phyloP scores from a whole-genome alignment of 1,140 invertebrate species.

The Lepidotrigona ventralis region DNA sequence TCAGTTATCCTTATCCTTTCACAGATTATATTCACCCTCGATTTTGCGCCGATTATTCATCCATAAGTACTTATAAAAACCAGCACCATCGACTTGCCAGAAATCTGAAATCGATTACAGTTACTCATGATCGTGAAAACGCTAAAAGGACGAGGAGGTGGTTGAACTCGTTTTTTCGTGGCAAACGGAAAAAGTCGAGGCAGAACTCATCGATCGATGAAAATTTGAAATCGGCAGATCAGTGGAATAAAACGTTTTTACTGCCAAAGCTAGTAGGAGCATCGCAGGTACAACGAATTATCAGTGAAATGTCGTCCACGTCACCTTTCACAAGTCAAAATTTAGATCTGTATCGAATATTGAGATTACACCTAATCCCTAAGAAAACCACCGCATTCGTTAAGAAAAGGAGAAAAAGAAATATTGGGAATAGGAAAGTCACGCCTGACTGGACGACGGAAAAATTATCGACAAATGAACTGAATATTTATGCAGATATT shows the following conservation, averaged over 20 bases:
- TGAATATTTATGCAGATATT: background rate
- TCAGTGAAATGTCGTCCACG: no score
- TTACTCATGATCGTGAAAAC: slow-evolving; percentile 5
- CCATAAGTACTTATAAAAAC: background rate
- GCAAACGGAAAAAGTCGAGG: background rate
- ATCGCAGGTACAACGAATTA: background rate
- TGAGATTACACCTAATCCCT: background rate
- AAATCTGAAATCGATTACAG: slow-evolving; percentile 28
- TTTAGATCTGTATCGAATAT: background rate
- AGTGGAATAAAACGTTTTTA: slow-evolving; percentile 22
- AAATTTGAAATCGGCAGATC: no score
- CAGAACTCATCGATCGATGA: background rate
- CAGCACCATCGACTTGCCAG: slow-evolving; percentile 12
- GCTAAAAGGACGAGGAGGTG: background rate
- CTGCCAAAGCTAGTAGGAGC: background rate
- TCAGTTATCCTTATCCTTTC: slow-evolving; percentile 49
- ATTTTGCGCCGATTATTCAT: slow-evolving; percentile 22
- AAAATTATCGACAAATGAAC: rapidly evolving
- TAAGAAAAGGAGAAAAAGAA: slow-evolving; percentile 26
- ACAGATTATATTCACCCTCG: slow-evolving; percentile 28
- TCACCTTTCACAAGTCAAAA: background rate
- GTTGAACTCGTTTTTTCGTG: background rate
- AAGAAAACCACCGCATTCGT: background rate
- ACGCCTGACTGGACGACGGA: rapidly evolving
- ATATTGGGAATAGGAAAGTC: background rate